These are phyloP conservation scores for Montipora foliosa DNA, from an alignment of 64 coral and sea anemone species.

Conservation along the genomic window DNA sequence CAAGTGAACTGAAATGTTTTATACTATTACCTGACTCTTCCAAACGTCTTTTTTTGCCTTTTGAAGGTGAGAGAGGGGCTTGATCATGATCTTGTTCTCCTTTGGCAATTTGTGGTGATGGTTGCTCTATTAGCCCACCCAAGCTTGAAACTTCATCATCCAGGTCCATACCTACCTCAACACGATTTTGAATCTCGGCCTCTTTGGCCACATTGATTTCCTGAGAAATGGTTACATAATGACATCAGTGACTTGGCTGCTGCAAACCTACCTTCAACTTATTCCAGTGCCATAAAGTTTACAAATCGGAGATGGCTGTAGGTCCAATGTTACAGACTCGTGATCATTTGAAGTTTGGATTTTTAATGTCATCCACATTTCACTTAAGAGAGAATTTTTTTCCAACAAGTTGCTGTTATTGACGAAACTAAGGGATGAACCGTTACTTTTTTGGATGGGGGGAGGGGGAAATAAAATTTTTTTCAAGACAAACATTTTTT, in stretches of 20 bases:
- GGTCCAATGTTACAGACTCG: not conserved
- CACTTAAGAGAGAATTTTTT: too few relatives aligned
- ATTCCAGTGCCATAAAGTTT: not conserved
- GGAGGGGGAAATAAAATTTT: too few relatives aligned
- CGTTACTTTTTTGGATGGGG: too few relatives aligned
- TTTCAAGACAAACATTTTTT: too few relatives aligned
- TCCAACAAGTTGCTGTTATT: too few relatives aligned
- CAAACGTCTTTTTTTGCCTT: conserved; percentile 27
- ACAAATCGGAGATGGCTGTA: not conserved
- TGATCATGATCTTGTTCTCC: conserved; percentile 15
- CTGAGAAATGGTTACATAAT: conserved; percentile 60
- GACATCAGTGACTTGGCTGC: not conserved
- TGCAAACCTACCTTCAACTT: conserved; percentile 3
- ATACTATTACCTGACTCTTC: conserved; percentile 28
- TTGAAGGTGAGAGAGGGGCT: not conserved
- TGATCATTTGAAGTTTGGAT: too few relatives aligned
- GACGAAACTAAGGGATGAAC: too few relatives aligned
- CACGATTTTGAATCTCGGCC: conserved; percentile 80
- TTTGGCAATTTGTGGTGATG: conserved; percentile 1
- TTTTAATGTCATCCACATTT: too few relatives aligned
- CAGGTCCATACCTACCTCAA: conserved; percentile 96
- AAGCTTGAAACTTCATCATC: conserved; percentile 79
- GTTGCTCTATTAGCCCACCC: conserved; percentile 47
- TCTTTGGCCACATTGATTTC: conserved; percentile 90
- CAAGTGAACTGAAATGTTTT: not conserved